These are phyloP conservation scores for Heliconius ismenius DNA, from an alignment of 2,888 invertebrate species.

Conservation along the genomic window DNA sequence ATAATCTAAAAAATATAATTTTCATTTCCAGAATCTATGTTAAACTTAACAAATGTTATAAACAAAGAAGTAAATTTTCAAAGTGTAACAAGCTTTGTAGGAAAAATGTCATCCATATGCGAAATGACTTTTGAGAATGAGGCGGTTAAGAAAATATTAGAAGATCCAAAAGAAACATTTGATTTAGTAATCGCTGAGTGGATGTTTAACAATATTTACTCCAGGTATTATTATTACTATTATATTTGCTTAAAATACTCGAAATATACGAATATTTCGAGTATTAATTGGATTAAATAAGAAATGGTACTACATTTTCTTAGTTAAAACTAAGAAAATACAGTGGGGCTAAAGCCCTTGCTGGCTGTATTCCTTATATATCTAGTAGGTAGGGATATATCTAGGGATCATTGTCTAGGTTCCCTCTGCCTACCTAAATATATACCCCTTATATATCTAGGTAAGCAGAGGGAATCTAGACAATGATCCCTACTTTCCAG, in stretches of 20 bases:
- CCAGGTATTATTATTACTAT: constrained; percentile 37
- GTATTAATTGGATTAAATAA: too few relatives aligned
- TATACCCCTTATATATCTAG: too few relatives aligned
- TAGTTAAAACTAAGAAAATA: too few relatives aligned
- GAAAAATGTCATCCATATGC: constrained; percentile 40
- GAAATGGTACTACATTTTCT: too few relatives aligned
- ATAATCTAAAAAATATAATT: neutral
- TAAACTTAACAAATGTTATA: constrained; percentile 45
- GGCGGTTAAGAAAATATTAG: constrained; percentile 27
- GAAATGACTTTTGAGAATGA: neutral
- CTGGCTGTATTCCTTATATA: too few relatives aligned
- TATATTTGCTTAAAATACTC: neutral
- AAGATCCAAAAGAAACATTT: constrained; percentile 43
- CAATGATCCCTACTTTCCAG: too few relatives aligned
- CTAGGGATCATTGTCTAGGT: too few relatives aligned
- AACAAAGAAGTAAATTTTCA: constrained; percentile 30
- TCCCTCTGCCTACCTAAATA: too few relatives aligned
- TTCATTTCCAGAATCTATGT: constrained; percentile 19
- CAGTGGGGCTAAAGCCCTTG: too few relatives aligned
- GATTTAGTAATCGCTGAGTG: constrained; percentile 47
- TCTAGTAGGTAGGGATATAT: too few relatives aligned
- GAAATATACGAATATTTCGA: too few relatives aligned
- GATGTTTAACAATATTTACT: constrained; percentile 45
- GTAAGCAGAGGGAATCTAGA: too few relatives aligned
- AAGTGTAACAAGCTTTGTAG: constrained; percentile 33